These are phyloP conservation scores for Montifringilla adamsi DNA, from an alignment of 2,113 vertebrate species.

Conservation along the genomic window DNA sequence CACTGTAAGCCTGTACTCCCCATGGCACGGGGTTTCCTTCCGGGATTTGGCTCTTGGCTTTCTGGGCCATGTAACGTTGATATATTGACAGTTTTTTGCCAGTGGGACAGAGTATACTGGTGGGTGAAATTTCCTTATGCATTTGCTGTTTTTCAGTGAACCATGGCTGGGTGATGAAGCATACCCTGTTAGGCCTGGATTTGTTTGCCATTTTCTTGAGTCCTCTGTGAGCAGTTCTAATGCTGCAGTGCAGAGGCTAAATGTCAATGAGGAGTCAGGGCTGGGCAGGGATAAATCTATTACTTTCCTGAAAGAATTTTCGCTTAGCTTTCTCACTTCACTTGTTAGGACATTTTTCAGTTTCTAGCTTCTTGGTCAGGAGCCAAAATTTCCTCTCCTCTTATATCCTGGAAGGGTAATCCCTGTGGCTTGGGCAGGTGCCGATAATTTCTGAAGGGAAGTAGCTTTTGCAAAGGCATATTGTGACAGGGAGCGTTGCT, in stretches of 20 bases:
- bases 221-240: neutral
- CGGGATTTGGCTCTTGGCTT: neutral
- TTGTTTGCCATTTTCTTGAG: neutral
- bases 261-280: neutral
- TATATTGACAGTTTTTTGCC: neutral
- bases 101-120: neutral
- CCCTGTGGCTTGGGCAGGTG: conserved; percentile 24
- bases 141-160: neutral
- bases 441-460: conserved; percentile 14
- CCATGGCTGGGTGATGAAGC: neutral
- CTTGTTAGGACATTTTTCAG: conserved; percentile 38
- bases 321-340: conserved; percentile 14
- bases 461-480: neutral
- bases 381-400: conserved; percentile 1
- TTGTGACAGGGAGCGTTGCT: neutral
- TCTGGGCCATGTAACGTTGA: neutral
- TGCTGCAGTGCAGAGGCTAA: neutral
- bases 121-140: neutral
- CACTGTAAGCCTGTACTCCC: neutral
- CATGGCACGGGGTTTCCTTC: neutral
- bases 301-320: conserved; percentile 49
- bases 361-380: neutral
- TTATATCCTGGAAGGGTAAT: conserved; percentile 9
- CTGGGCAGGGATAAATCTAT: conserved; percentile 8
- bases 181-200: neutral